These are phyloP conservation scores for Triplophysa dalaica DNA, from an alignment of 2,113 vertebrate genomes.

Conservation along the genomic window DNA sequence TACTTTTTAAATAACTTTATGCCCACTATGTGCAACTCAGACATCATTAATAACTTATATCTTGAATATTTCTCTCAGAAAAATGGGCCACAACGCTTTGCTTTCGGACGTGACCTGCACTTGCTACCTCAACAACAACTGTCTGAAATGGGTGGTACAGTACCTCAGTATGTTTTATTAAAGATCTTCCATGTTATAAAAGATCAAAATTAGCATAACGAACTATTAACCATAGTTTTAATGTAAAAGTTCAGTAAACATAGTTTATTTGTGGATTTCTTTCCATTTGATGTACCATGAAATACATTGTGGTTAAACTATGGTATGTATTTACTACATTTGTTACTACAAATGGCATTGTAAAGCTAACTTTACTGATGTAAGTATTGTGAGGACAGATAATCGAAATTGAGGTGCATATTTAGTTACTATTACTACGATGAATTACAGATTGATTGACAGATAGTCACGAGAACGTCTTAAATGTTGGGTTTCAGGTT, in stretches of 20 bases:
- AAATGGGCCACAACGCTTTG: constrained; percentile 28
- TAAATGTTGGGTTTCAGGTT: constrained; percentile 57
- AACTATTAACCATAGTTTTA: no score
- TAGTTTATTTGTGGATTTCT: no score
- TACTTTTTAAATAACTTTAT: background rate
- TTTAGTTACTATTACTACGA: background rate
- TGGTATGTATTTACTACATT: no score
- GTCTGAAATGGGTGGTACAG: constrained; percentile 43
- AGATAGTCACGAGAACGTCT: background rate
- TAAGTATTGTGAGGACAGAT: background rate
- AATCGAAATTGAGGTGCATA: background rate
- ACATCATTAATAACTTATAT: no score
- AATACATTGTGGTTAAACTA: no score
- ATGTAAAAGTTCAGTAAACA: no score
- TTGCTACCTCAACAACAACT: constrained; percentile 54
- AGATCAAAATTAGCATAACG: no score
- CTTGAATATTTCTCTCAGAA: constrained; percentile 51
- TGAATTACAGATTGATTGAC: background rate
- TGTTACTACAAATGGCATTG: no score
- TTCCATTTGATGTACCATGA: no score
- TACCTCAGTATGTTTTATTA: constrained; percentile 64
- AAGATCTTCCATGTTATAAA: background rate
- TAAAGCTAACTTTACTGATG: no score
- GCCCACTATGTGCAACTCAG: no score
- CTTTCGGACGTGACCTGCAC: constrained; percentile 61